Conservation (phyloP, 2,888 invertebrate genomes). For the Tipula vernalis region DNA sequence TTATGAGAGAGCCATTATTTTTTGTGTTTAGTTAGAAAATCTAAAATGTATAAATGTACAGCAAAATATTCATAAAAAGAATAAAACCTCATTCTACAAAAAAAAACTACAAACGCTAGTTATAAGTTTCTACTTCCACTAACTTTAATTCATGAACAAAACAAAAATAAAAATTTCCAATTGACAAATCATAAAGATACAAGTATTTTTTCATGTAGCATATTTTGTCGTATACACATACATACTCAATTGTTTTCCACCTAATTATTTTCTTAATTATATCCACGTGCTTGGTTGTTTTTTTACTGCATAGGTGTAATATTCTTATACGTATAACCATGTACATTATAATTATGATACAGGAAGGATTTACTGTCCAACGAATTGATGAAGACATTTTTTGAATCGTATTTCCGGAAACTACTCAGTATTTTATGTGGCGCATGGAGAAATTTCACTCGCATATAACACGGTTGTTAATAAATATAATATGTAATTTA, state of each 20-base stretch:
- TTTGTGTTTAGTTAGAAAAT: not conserved
- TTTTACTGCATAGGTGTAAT: not conserved
- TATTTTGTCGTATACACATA: not conserved
- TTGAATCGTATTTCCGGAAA: slow-evolving; percentile 5
- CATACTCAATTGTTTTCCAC: not conserved
- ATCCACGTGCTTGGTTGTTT: slow-evolving; percentile 4
- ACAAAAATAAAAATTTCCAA: slow-evolving; percentile 4
- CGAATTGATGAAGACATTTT: slow-evolving; percentile 6
- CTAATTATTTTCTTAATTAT: slow-evolving; percentile 11
- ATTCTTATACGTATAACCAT: not conserved
- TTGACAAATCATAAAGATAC: slow-evolving; percentile 8
- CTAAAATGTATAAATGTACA: not conserved
- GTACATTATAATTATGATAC: not conserved
- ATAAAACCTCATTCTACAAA: not conserved
- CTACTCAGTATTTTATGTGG: not conserved
- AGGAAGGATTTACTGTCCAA: slow-evolving; percentile 10
- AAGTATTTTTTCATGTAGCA: not conserved
- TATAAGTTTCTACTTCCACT: not conserved
- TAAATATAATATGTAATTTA: not conserved
- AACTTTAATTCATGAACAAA: not conserved
- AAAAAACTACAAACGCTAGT: not conserved
- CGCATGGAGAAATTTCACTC: not conserved
- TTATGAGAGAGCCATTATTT: not conserved
- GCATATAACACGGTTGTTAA: not conserved
- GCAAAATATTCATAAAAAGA: not conserved